phyloP scores from a whole-genome alignment of 2,113 vertebrate genomes.

The Lophius piscatorius region DNA sequence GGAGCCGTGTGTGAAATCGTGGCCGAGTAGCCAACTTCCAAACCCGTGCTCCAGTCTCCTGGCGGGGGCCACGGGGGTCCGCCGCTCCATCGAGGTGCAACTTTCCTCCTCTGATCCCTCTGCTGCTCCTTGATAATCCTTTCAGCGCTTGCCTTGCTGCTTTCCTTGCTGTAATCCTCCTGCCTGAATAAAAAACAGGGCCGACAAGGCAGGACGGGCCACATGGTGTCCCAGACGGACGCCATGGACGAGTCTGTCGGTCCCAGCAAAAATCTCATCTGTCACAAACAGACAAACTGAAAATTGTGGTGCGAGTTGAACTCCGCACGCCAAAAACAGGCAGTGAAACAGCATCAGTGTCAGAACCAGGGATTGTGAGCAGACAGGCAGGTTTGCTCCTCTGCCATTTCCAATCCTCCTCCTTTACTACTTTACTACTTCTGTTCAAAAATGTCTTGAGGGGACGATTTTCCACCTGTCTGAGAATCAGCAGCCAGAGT shows the following conservation, averaged over 20 bases:
- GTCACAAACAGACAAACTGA: too few relatives aligned
- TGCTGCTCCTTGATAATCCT: slow-evolving; percentile 64
- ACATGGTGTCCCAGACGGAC: slow-evolving; percentile 45
- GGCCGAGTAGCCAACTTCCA: slow-evolving; percentile 16
- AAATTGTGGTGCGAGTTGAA: background rate
- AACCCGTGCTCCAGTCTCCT: slow-evolving; percentile 36
- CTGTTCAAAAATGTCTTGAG: slow-evolving; percentile 45
- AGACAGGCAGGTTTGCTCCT: slow-evolving; percentile 21
- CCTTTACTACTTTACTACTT: slow-evolving; percentile 44
- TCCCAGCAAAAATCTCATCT: too few relatives aligned
- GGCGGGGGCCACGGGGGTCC: slow-evolving; percentile 37
- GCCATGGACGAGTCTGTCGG: slow-evolving; percentile 24
- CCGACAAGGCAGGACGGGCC: slow-evolving; percentile 33
- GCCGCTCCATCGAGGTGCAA: slow-evolving; percentile 55
- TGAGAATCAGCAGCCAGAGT: slow-evolving; percentile 27
- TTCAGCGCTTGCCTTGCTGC: slow-evolving; percentile 60
- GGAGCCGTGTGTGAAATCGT: slow-evolving; percentile 21
- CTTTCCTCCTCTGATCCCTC: slow-evolving; percentile 61
- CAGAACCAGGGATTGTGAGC: slow-evolving; percentile 27
- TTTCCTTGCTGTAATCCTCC: slow-evolving; percentile 66
- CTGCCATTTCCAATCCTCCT: slow-evolving; percentile 28
- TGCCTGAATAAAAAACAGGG: slow-evolving; percentile 56
- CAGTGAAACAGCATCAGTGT: slow-evolving; percentile 13
- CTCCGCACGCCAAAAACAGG: too few relatives aligned
- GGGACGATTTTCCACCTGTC: slow-evolving; percentile 65